Base-by-base conservation (phyloP, 2,888 invertebrate genomes). In the Spilarctia lutea region DNA sequence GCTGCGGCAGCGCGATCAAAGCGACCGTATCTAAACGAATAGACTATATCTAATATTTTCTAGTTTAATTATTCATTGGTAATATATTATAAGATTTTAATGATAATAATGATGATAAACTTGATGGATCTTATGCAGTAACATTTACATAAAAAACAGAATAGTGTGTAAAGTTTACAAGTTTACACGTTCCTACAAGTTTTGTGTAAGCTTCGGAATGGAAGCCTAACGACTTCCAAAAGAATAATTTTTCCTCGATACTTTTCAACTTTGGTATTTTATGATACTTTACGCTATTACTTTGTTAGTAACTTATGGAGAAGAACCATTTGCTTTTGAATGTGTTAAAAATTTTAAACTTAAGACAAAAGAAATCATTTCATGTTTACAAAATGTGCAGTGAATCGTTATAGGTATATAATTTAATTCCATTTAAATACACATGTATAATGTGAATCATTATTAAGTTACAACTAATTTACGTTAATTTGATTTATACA, bases 181-280 rank as follows among this genome's bases (percentile, higher is more conserved):
- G 2, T 39, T 39, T 39, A 11, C 11, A 68, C 39, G 71, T 67
- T 71, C 63, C 45, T 60, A 30, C 82, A 78, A 80, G 72, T 80
- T 70, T 78, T 74, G 68, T 65, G 73, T 73, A 68, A 16, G 66
- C 33, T 68, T 73, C 52, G 27, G 16, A 63, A 73, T 35, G 39
- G 52, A 69, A 65, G 39, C 48, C 7, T 65, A 72, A 72, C 68
- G 67, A 65, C 73, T 27, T 68, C 24, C 63, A 65, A 74, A 52
- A 48, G 30, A 78, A 75, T 68, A 72, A 72, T 35, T 67, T 73
- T 42, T 63, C 48, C 4, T 39, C n/a, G 24, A 68, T 45, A 68
- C 67, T n/a, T 67, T 68, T 68, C 45, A 68, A 42, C 42, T 42
- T 68, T 45, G 18, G 60, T 60, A 33, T 42, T 63, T 63, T 27